Percentiles rank a stretch among this genome's conserved stretches.
phyloP scores from a whole-genome alignment of 2,797 vertebrate species.

The Gallinago solitaria region DNA sequence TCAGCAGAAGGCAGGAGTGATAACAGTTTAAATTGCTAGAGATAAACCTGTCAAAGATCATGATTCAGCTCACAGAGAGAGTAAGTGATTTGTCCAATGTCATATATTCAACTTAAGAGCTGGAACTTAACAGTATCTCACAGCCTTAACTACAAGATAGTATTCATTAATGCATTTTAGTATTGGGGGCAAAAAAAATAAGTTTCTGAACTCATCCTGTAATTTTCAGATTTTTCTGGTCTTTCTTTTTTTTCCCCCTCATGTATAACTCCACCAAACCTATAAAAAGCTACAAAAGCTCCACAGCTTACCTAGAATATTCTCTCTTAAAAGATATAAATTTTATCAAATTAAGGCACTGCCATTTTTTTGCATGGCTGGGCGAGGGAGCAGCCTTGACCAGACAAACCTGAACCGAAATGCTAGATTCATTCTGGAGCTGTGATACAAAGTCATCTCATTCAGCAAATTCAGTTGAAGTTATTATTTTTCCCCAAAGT shows the following conservation, averaged over 20 bases:
- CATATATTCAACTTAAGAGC: background rate
- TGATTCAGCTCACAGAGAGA: background rate
- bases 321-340: background rate
- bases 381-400: background rate
- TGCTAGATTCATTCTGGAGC: background rate
- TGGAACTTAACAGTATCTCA: background rate
- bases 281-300: background rate
- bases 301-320: background rate
- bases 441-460: background rate
- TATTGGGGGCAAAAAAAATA: background rate
- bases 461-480: background rate
- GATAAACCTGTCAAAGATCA: slow-evolving; percentile 32
- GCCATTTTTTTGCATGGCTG: background rate
- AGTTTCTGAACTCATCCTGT: background rate
- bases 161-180: background rate
- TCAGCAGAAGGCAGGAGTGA: slow-evolving; percentile 21
- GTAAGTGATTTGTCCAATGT: background rate
- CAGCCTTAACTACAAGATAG: background rate
- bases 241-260: background rate
- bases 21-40: slow-evolving; percentile 22
- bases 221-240: background rate
- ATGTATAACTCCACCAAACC: background rate
- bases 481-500: background rate
- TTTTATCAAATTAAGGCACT: background rate
- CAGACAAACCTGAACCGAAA: background rate